These are phyloP conservation scores for Belonocnema kinseyi DNA, from an alignment of 1,140 invertebrate genomes.

Conservation along the genomic window DNA sequence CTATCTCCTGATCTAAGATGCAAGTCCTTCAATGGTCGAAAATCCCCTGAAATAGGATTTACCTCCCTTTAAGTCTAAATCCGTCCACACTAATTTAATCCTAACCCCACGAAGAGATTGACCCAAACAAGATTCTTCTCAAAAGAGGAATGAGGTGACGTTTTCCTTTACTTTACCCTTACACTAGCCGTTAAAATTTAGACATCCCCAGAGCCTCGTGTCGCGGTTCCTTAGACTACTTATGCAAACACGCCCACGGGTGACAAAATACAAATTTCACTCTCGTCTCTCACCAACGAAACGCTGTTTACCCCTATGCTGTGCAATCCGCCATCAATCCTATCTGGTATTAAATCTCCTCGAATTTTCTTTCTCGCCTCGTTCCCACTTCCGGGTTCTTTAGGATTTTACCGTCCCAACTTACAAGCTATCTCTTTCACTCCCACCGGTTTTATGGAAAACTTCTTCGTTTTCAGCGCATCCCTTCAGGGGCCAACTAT, in stretches of 20 bases:
- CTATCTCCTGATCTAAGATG: neutral
- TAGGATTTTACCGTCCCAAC: constrained; percentile 16
- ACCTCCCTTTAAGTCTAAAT: constrained; percentile 21
- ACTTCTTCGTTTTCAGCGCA: neutral
- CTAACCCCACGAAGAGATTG: constrained; percentile 24
- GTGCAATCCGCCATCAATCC: constrained; percentile 58
- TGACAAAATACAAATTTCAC: constrained; percentile 68
- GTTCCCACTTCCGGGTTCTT: constrained; percentile 46
- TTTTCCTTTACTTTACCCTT: constrained; percentile 17
- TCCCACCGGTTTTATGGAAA: neutral
- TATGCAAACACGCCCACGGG: constrained; percentile 60
- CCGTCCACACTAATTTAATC: constrained; percentile 18
- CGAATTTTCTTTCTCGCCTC: constrained; percentile 56
- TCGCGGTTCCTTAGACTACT: constrained; percentile 53
- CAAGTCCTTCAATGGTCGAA: neutral
- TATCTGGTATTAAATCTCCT: constrained; percentile 72
- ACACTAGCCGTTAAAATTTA: constrained; percentile 59
- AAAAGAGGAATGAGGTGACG: constrained; percentile 17
- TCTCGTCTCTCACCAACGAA: constrained; percentile 32
- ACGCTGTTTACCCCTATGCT: constrained; percentile 62
- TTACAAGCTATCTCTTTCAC: constrained; percentile 28
- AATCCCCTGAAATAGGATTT: constrained; percentile 22
- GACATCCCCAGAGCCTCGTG: constrained; percentile 47
- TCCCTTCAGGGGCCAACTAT: constrained; percentile 17
- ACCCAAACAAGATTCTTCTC: constrained; percentile 27